Percentiles rank a stretch among this genome's conserved stretches.
These are phyloP conservation scores for Habroteleia sp. DNA, from an alignment of 2,888 invertebrate genomes.

Conservation along the genomic window DNA sequence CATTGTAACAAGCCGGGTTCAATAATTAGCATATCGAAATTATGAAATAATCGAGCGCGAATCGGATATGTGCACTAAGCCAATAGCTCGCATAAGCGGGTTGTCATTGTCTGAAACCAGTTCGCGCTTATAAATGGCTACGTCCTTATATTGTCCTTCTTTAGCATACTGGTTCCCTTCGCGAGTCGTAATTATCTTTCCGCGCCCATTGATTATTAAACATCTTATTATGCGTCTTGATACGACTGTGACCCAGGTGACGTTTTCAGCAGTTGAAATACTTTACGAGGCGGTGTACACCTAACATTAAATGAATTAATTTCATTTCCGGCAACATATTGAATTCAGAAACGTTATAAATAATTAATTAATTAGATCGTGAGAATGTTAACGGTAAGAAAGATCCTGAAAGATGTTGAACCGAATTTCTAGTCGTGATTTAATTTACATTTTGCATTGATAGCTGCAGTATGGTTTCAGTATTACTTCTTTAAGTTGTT, in stretches of 20 bases:
- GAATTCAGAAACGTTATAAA: slow-evolving; percentile 36
- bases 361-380: slow-evolving; percentile 57
- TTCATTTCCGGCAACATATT: slow-evolving; percentile 41
- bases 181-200: slow-evolving; percentile 79
- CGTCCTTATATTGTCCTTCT: slow-evolving; percentile 65
- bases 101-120: slow-evolving; percentile 80
- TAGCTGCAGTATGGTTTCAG: too few relatives aligned
- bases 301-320: slow-evolving; percentile 36
- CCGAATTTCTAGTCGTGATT: background rate
- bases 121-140: slow-evolving; percentile 70
- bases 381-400: slow-evolving; percentile 34
- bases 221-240: slow-evolving; percentile 67
- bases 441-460: slow-evolving; percentile 10
- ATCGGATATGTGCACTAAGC: slow-evolving; percentile 71
- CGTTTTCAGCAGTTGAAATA: slow-evolving; percentile 16
- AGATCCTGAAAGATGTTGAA: background rate
- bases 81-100: slow-evolving; percentile 68
- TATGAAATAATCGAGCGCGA: slow-evolving; percentile 79
- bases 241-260: slow-evolving; percentile 45
- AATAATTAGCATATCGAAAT: slow-evolving; percentile 79
- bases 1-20: slow-evolving; percentile 61
- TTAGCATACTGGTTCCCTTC: slow-evolving; percentile 78
- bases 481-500: too few relatives aligned
- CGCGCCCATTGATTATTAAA: slow-evolving; percentile 80
- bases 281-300: slow-evolving; percentile 12